phyloP scores from a whole-genome alignment of 2,113 vertebrate genomes.

The Pygathrix nemaeus region DNA sequence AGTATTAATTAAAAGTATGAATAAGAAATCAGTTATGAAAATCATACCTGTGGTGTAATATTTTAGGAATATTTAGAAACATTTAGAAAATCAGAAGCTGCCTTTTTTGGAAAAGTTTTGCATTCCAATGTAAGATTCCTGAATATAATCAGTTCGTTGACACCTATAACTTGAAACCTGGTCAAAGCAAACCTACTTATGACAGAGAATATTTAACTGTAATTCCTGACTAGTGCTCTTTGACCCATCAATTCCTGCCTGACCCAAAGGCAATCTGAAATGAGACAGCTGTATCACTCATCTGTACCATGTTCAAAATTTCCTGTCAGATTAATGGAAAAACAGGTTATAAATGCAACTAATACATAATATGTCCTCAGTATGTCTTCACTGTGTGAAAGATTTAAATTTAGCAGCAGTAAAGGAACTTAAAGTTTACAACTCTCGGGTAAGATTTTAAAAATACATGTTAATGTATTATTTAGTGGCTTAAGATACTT shows the following conservation, averaged over 20 bases:
- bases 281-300: background rate
- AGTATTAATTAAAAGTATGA: background rate
- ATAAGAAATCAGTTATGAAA: conserved; percentile 3
- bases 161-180: background rate
- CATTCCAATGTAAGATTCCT: background rate
- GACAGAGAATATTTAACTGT: background rate
- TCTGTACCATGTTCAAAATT: background rate
- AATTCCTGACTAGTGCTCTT: background rate
- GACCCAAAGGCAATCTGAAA: background rate
- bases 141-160: background rate
- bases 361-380: background rate
- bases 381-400: background rate
- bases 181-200: background rate
- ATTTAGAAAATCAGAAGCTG: background rate
- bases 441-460: background rate
- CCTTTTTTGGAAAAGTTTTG: background rate
- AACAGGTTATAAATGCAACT: background rate
- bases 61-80: background rate
- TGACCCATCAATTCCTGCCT: background rate
- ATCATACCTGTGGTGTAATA: background rate
- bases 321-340: background rate
- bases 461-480: background rate
- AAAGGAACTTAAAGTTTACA: background rate
- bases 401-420: background rate
- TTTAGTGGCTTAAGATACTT: background rate